These are phyloP conservation scores for Brevimyrus niger DNA, from an alignment of 2,113 vertebrate species.

Conservation along the genomic window DNA sequence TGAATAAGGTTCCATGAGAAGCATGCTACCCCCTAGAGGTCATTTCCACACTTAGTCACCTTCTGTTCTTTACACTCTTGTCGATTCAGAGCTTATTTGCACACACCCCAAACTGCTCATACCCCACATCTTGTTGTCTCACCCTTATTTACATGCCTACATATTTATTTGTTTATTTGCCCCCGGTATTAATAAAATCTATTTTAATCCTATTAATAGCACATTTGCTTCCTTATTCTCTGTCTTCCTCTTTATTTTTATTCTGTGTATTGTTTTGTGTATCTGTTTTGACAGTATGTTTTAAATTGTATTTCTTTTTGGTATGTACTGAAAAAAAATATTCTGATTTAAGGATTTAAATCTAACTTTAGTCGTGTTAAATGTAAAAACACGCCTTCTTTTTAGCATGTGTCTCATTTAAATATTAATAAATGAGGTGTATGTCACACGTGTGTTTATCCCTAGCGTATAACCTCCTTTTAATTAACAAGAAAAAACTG, in stretches of 20 bases:
- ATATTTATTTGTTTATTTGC: background rate
- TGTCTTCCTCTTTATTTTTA: background rate
- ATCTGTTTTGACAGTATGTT: background rate
- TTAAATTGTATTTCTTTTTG: background rate
- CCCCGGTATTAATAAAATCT: background rate
- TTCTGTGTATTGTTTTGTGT: background rate
- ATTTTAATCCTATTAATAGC: background rate
- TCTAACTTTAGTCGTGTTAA: background rate
- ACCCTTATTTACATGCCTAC: background rate
- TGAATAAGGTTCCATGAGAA: background rate
- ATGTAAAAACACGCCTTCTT: background rate
- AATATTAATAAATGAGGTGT: background rate
- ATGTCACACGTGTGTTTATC: background rate
- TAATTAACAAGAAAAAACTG: background rate
- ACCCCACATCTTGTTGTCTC: background rate
- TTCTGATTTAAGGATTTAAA: background rate
- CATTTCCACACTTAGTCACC: background rate
- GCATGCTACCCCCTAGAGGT: background rate
- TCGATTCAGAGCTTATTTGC: background rate
- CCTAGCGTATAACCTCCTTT: background rate
- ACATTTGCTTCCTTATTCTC: background rate
- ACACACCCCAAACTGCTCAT: background rate
- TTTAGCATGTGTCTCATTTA: background rate
- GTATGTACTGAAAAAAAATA: background rate
- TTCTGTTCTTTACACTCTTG: background rate